Conservation (phyloP, 2,113 vertebrate genomes). For the Cyanoderma ruficeps region DNA sequence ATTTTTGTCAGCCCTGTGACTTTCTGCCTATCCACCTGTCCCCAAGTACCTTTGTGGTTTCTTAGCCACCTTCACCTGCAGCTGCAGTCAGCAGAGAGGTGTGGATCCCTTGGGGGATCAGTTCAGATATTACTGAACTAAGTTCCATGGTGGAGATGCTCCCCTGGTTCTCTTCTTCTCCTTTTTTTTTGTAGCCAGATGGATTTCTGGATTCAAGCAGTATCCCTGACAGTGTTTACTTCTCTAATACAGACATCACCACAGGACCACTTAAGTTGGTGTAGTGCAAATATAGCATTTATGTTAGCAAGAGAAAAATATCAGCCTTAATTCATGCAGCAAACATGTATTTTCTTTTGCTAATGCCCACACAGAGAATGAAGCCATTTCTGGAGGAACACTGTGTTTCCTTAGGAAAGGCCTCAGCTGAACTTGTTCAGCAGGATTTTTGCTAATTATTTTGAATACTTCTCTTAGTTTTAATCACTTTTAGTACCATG, state of each 20-base stretch:
- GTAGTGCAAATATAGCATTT: neutral
- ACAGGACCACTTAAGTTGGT: neutral
- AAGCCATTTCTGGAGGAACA: neutral
- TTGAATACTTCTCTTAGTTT: neutral
- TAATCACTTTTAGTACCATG: neutral
- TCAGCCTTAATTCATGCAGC: neutral
- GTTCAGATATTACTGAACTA: neutral
- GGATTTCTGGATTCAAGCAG: neutral
- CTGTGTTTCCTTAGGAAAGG: neutral
- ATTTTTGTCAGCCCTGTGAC: neutral
- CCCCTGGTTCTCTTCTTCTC: neutral
- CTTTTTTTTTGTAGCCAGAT: neutral
- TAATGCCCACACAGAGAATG: fast-evolving
- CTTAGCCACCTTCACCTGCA: fast-evolving
- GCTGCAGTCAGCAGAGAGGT: neutral
- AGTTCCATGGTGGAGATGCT: neutral
- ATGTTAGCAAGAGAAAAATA: neutral
- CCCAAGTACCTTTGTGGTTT: neutral
- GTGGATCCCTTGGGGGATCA: neutral
- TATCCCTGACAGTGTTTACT: neutral
- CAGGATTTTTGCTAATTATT: neutral
- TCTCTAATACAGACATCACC: neutral
- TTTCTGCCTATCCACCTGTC: neutral
- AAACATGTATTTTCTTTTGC: neutral
- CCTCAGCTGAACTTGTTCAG: neutral